Evolutionary conservation across 2,113 vertebrate genomes (phyloP).

Genomic region (Anolis sagrei): DNA sequence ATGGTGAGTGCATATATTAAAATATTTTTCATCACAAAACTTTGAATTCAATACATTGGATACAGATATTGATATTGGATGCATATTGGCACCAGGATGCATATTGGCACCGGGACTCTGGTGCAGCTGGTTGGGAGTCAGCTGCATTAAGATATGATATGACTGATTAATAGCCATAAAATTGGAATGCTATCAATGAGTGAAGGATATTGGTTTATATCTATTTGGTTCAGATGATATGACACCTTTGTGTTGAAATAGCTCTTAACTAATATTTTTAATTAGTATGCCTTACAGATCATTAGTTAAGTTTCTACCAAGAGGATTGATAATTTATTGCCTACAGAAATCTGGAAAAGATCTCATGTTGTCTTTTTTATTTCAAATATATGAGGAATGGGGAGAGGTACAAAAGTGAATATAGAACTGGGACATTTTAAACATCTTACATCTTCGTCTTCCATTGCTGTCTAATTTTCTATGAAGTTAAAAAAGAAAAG

Average conservation of each 20-base stretch:
- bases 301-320: background rate
- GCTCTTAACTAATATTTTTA: background rate
- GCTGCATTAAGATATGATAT: too few relatives aligned
- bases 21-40: background rate
- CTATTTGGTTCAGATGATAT: background rate
- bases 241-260: background rate
- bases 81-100: too few relatives aligned
- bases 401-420: too few relatives aligned
- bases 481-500: too few relatives aligned
- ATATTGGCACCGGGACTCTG: too few relatives aligned
- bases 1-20: background rate
- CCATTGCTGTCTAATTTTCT: too few relatives aligned
- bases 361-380: too few relatives aligned
- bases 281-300: background rate
- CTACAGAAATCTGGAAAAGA: background rate
- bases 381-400: too few relatives aligned
- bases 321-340: background rate
- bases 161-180: background rate
- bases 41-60: background rate
- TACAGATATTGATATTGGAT: too few relatives aligned
- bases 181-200: conserved; percentile 1
- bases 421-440: too few relatives aligned
- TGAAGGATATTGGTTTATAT: background rate
- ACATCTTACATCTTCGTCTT: too few relatives aligned
- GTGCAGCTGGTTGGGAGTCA: too few relatives aligned